Evolutionary conservation across 2,797 vertebrate species (phyloP), one percentile per base, ranked within the genome.

Genomic region (Lerista edwardsae): DNA sequence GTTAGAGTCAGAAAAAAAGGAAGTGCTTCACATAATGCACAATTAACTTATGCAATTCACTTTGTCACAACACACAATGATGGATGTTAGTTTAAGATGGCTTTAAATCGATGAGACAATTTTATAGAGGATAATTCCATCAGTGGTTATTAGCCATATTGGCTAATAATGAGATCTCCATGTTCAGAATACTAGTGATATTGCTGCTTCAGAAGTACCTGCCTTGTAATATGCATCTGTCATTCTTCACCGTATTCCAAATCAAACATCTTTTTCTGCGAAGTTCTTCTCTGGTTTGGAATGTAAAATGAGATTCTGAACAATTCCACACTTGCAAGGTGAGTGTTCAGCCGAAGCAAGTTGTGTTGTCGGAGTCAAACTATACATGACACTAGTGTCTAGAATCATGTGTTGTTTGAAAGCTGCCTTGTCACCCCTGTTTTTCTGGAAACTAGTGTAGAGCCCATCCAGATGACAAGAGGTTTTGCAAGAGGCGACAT

Each of bases 91-190:
- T 36, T 59, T 69, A 76, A 69, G 21, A 69, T 44, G 74, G 51
- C 27, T 84, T 84, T 84, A 29, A 61, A 84, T 84, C 23, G 75
- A 84, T 78, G 71, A 84, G 67, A 62, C 75, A 69, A 59, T 77
- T 84, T 84, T 34, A 68, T 84, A 27, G 51, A 17, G 12, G 64
- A 83, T 41, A 76, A 51, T 69, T 84, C 51, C 55, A 77, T 84
- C 64, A 77, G 59, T 41, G 80, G 74, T 65, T 77, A 76, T 83
- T 83, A 83, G 65, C 17, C 25, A 44, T 77, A 44, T 73, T 55
- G 44, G 68, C 68, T 74, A 65, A 84, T 65, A 79, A 79, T 21
- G 31, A 39, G 55, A 79, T 12, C 44, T 36, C 41, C 44, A 78
- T 17, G 12, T 68, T 29, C 39, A 23, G 36, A 57, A 68, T 55